Base-by-base conservation (phyloP, 2,888 invertebrate genomes). In the Drosophila lacicola region DNA sequence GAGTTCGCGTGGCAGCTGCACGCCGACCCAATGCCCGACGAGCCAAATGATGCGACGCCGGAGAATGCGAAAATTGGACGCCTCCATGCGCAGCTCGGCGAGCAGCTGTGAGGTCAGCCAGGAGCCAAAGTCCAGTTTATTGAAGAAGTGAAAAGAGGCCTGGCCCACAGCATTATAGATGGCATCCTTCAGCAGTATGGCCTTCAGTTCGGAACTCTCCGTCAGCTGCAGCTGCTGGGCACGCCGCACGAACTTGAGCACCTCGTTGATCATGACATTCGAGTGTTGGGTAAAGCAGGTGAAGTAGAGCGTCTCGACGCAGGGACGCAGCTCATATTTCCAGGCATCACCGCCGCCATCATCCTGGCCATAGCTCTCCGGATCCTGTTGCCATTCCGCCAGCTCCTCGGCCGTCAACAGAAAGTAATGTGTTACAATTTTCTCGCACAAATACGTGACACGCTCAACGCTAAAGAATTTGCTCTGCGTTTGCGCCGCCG, bases 341-440 rank as follows among this genome's bases (percentile, higher is more conserved):
- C 97, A 98, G n/a, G 96, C 96, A 91, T 98, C 98, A 0, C 97
- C 97, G 11, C 95, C 95, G 90, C 97, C 97, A 91, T 98, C 97
- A 39, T 90, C 90, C 50, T 95, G 95, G 89, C 97, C 96, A 92
- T 97, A 98, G 78, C 95, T 95, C 93, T 98, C 98, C 0, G 98
- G 98, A 92, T 98, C 97, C 0, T 95, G 94, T 88, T 97, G 96
- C 98, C 98, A 98, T 61, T 95, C 93, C 53, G 96, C 95, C 56
- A 98, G 93, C 92, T 98, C 98, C 46, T 96, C 95, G 63, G 95
- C 94, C 2, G 96, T 97, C 36, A 98, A 93, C 47, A 97, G 93
- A 91, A 98, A 97, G 93, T 98, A 98, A 85, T 97, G 96, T 0
- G 96, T 96, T 8, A 98, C 95, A 4, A 98, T 94, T 82, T 96